Evolutionary conservation across 2,888 invertebrate genomes (phyloP).

Genomic region (Acanthosepion lycidas): DNA sequence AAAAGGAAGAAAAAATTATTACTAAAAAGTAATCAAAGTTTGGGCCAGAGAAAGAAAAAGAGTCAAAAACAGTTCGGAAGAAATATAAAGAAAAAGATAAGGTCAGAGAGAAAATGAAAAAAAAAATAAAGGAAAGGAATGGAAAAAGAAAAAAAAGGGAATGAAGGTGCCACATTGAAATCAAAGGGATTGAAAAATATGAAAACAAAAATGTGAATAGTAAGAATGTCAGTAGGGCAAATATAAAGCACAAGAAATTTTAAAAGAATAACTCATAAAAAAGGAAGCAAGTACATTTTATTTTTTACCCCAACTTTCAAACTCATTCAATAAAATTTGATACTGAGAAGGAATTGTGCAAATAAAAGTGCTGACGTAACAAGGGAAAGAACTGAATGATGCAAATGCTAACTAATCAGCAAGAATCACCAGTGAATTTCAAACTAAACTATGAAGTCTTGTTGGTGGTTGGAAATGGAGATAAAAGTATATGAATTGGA

Average conservation of each 20-base stretch:
- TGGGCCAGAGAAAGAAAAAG: not conserved
- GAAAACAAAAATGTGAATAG: too few species aligned
- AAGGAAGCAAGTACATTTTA: not conserved
- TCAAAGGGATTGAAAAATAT: too few species aligned
- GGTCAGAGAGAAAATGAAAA: conserved; percentile 33
- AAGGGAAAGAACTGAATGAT: not conserved
- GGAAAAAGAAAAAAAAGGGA: not conserved
- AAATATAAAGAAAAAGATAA: conserved; percentile 36
- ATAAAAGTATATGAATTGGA: too few species aligned
- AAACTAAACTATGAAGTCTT: not conserved
- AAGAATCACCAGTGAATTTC: not conserved
- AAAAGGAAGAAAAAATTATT: too few species aligned
- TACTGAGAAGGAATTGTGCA: not conserved
- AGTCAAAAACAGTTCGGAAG: not conserved
- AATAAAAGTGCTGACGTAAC: not conserved
- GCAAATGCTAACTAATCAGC: not conserved
- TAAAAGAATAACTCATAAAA: not conserved
- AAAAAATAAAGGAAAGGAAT: not conserved
- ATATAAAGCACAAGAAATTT: not conserved
- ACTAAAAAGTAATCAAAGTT: too few species aligned
- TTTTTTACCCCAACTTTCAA: not conserved
- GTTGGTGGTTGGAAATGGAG: too few species aligned
- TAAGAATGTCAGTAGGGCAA: not conserved
- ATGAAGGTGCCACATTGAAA: too few species aligned
- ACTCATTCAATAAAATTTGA: not conserved